Conservation (phyloP, 2,888 invertebrate genomes). For the Lagria hirta region DNA sequence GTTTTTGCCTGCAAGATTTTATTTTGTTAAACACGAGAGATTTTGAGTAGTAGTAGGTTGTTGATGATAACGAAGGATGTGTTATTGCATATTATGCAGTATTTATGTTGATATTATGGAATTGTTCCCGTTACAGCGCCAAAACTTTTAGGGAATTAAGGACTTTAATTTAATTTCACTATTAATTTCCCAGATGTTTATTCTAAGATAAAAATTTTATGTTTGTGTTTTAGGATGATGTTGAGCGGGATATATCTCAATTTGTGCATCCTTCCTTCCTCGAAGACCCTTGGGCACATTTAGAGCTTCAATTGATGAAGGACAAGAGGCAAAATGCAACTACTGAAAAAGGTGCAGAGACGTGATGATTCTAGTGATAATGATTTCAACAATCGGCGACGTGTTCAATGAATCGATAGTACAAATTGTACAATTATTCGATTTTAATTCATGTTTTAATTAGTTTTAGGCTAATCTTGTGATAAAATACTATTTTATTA, state of each 20-base stretch:
- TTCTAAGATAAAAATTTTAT: background rate
- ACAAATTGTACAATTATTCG: constrained; percentile 14
- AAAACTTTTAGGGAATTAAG: no score
- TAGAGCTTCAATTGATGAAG: constrained; percentile 28
- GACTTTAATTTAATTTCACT: background rate
- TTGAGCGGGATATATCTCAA: constrained; percentile 6
- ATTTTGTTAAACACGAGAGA: no score
- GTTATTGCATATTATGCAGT: no score
- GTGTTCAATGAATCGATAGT: constrained; percentile 4
- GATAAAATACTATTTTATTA: no score
- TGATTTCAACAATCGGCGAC: background rate
- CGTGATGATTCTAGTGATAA: background rate
- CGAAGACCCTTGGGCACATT: constrained; percentile 41
- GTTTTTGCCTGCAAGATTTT: no score
- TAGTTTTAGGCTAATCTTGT: no score
- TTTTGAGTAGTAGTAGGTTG: no score
- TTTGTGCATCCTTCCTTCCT: constrained; percentile 39
- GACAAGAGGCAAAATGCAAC: background rate
- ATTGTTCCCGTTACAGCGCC: no score
- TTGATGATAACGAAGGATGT: no score
- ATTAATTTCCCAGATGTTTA: background rate
- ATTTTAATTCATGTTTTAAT: constrained; percentile 6
- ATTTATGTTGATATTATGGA: no score
- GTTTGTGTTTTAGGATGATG: constrained; percentile 7
- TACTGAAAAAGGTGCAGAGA: background rate